A percentile compares a stretch with the other conserved stretches of the same genome.
These are phyloP conservation scores for Drosophila kepulauana DNA, from an alignment of 1,140 invertebrate species.

Conservation along the genomic window DNA sequence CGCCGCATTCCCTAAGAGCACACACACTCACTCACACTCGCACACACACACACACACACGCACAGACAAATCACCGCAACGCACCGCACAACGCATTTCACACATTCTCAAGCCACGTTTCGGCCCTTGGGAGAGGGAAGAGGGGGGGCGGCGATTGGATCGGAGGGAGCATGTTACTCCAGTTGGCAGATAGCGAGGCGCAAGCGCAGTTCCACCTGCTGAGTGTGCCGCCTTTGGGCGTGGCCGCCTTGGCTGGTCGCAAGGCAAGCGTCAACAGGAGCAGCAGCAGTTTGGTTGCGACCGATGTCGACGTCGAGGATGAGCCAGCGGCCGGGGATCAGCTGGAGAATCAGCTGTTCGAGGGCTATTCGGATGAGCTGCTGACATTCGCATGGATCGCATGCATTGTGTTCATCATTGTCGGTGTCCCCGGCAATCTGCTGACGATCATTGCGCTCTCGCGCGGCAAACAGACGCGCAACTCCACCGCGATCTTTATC, in stretches of 20 bases:
- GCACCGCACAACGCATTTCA: no score
- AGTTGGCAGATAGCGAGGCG: constrained; percentile 6
- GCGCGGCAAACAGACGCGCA: constrained; percentile 92
- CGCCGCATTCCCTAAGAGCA: constrained; percentile 36
- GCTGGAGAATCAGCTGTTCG: constrained; percentile 87
- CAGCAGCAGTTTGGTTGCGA: neutral
- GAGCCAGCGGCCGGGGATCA: neutral
- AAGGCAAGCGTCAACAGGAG: constrained; percentile 27
- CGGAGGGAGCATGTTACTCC: constrained; percentile 27
- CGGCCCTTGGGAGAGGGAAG: neutral
- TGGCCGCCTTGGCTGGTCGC: neutral
- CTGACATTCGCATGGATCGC: constrained; percentile 90
- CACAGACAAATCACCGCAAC: no score
- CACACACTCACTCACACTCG: neutral
- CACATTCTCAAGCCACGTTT: no score
- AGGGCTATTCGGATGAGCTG: constrained; percentile 89
- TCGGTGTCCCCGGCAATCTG: constrained; percentile 93
- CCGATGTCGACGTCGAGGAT: neutral
- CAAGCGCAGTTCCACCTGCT: constrained; percentile 14
- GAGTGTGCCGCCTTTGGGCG: constrained; percentile 1
- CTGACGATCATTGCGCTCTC: constrained; percentile 93
- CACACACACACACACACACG: neutral
- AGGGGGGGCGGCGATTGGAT: no score
- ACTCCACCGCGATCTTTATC: constrained; percentile 93
- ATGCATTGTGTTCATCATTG: constrained; percentile 92